Evolutionary conservation across 2,113 vertebrate genomes (phyloP).

Genomic region (Alethe diademata): DNA sequence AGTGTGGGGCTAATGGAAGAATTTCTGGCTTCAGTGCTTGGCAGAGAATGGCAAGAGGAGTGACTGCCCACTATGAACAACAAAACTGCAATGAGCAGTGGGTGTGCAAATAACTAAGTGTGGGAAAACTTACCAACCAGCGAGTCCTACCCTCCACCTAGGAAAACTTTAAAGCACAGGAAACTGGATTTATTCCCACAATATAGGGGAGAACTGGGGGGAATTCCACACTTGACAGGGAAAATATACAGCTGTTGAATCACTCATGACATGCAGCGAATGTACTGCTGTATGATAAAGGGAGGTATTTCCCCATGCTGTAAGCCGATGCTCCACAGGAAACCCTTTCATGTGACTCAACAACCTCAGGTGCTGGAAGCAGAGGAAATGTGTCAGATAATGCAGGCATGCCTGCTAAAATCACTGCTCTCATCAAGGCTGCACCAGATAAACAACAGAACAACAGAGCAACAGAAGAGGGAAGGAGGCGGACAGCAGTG

Average conservation of each 20-base stretch:
- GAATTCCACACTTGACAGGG: not conserved
- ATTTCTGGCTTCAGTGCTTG: not conserved
- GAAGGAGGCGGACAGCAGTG: not conserved
- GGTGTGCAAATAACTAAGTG: not conserved
- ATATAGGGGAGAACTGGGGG: not conserved
- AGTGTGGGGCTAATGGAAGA: not conserved
- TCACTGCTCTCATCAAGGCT: not conserved
- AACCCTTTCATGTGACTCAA: not conserved
- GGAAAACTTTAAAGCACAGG: not conserved
- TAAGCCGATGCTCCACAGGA: not conserved
- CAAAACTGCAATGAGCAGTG: not conserved
- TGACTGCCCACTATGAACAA: not conserved
- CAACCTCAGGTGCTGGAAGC: not conserved
- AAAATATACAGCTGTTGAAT: not conserved
- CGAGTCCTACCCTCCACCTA: accelerated
- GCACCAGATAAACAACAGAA: not conserved
- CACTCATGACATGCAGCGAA: not conserved
- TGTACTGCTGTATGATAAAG: not conserved
- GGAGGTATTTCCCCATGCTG: not conserved
- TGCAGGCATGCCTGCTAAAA: not conserved
- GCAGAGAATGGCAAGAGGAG: not conserved
- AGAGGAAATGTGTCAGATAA: not conserved
- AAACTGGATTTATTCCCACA: not conserved
- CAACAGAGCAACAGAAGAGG: not conserved
- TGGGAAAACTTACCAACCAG: not conserved